Conservation (phyloP, 2,113 vertebrate species). For the Alligator sinensis region DNA sequence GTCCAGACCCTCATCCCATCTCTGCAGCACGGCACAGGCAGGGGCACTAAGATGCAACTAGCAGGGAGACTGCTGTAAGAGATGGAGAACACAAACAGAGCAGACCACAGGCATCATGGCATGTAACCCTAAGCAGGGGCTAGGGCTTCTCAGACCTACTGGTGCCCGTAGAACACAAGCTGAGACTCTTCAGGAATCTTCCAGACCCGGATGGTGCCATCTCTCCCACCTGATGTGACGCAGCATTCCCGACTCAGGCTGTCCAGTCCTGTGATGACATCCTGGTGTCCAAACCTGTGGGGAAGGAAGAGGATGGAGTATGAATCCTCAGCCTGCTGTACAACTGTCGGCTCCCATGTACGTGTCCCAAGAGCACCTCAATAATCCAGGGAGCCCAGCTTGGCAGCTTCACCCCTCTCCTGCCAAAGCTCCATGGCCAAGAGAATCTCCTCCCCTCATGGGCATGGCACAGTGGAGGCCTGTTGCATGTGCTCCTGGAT, state of each 20-base stretch:
- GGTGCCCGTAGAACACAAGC: slow-evolving; percentile 93
- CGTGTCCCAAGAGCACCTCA: not conserved
- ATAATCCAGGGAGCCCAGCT: rapidly evolving
- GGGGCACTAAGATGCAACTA: not conserved
- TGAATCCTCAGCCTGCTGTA: rapidly evolving
- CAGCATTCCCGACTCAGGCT: slow-evolving; percentile 93
- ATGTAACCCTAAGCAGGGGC: not conserved
- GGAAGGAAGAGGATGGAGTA: not conserved
- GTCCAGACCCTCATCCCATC: no score
- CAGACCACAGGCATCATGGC: not conserved
- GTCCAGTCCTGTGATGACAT: slow-evolving; percentile 90
- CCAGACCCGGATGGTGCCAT: slow-evolving; percentile 92
- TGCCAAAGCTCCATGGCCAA: not conserved
- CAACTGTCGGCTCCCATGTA: not conserved
- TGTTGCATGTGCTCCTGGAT: not conserved
- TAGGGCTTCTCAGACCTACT: slow-evolving; percentile 80
- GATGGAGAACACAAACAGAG: not conserved
- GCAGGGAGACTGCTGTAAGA: no score
- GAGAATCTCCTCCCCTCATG: not conserved
- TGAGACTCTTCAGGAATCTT: slow-evolving; percentile 97
- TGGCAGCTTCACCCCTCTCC: not conserved
- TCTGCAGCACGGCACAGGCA: no score
- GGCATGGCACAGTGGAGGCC: not conserved
- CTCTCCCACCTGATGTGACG: slow-evolving; percentile 92
- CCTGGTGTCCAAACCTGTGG: slow-evolving; percentile 94